Conservation (phyloP, 2,113 vertebrate genomes). For the Centrocercus urophasianus region DNA sequence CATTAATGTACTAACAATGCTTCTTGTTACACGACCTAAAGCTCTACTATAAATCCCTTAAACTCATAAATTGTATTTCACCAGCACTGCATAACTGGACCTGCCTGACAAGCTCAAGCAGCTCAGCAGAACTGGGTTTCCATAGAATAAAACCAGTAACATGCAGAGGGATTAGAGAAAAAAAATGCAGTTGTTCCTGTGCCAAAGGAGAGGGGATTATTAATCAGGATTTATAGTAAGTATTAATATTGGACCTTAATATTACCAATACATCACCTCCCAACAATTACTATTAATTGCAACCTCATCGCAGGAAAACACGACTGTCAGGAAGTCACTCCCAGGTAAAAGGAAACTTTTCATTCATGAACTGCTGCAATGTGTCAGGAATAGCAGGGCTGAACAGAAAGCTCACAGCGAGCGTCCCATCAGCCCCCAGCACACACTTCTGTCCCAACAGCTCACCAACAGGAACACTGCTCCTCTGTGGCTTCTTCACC, state of each 20-base stretch:
- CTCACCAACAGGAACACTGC: accelerated
- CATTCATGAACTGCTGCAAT: accelerated
- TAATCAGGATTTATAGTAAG: not conserved
- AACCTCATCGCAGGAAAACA: not conserved
- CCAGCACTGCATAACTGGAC: not conserved
- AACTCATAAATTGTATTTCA: not conserved
- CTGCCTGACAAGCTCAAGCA: not conserved
- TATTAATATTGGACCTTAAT: not conserved
- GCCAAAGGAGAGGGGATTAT: not conserved
- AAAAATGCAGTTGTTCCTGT: not conserved
- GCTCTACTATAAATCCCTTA: not conserved
- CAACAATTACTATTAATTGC: not conserved
- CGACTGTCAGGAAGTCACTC: not conserved
- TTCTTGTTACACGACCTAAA: not conserved
- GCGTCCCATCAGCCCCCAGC: too few species aligned
- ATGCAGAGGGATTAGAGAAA: not conserved
- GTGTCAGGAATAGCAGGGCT: accelerated
- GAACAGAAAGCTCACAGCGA: accelerated
- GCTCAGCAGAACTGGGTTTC: not conserved
- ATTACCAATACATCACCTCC: not conserved
- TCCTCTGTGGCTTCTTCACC: not conserved
- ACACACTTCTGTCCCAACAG: not conserved
- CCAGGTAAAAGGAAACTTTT: not conserved
- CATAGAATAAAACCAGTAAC: not conserved
- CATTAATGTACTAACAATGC: not conserved